Evolutionary conservation across 2,797 vertebrate genomes (phyloP).

Genomic region (Dryobates pubescens): DNA sequence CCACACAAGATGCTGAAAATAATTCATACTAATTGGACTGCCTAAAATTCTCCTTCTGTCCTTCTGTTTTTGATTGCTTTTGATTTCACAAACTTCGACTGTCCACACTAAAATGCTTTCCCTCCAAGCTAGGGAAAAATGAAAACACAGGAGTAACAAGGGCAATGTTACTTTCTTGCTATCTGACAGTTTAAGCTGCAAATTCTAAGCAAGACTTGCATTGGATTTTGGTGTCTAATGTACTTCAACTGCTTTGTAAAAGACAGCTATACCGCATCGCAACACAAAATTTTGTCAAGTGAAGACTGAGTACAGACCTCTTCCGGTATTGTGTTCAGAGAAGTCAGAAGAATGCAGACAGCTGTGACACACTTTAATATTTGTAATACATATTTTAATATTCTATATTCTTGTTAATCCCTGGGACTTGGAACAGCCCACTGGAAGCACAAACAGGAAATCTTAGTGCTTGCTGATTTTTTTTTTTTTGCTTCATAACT

Average conservation of each 20-base stretch:
- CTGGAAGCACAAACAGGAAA: not conserved
- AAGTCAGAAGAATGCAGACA: not conserved
- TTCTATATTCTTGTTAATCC: not conserved
- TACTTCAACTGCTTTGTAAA: not conserved
- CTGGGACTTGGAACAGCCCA: not conserved
- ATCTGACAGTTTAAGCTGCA: constrained; percentile 46
- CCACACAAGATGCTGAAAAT: constrained; percentile 56
- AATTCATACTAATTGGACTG: constrained; percentile 51
- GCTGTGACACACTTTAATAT: not conserved
- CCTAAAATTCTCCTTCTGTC: constrained; percentile 45
- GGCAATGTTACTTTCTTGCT: constrained; percentile 32
- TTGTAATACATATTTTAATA: not conserved
- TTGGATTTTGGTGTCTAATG: not conserved
- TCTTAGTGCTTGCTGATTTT: not conserved
- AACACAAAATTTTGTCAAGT: not conserved
- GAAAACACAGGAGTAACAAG: constrained; percentile 59
- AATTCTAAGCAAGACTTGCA: constrained; percentile 48
- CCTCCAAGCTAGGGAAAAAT: constrained; percentile 24
- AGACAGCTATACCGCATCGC: not conserved
- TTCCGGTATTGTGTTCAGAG: not conserved
- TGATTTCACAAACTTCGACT: constrained; percentile 43
- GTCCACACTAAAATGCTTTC: constrained; percentile 51
- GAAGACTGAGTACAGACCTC: not conserved
- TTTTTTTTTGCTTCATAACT: not conserved
- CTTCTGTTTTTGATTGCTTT: constrained; percentile 23